Percentiles rank a stretch among this genome's conserved stretches.
These are phyloP conservation scores for Pontoporia blainvillei DNA, from an alignment of 2,113 vertebrate species.

Conservation along the genomic window DNA sequence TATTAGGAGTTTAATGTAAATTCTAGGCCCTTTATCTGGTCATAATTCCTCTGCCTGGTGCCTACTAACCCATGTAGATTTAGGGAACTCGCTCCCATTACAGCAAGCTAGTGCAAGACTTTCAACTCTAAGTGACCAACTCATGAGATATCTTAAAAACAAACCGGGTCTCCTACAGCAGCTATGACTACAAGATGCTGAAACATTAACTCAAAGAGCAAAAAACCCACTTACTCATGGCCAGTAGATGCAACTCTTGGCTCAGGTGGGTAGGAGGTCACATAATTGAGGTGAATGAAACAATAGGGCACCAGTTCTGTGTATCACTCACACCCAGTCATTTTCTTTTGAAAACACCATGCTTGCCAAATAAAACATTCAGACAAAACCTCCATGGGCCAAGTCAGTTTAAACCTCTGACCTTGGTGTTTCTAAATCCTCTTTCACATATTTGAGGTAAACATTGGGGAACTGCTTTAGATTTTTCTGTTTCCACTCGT, in stretches of 20 bases:
- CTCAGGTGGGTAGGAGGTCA: not conserved
- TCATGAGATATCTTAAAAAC: not conserved
- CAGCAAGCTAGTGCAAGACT: not conserved
- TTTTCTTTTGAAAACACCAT: not conserved
- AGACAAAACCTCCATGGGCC: not conserved
- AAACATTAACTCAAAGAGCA: not conserved
- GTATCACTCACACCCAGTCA: not conserved
- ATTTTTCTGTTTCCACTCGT: not conserved
- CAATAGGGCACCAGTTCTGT: not conserved
- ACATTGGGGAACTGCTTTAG: not conserved
- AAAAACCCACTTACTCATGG: not conserved
- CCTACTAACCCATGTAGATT: not conserved
- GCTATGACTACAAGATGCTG: not conserved
- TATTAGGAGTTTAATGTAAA: not conserved
- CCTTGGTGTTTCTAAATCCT: not conserved
- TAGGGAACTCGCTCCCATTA: not conserved
- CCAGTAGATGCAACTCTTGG: not conserved
- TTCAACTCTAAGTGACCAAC: not conserved
- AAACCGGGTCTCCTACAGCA: not conserved
- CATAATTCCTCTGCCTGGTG: not conserved
- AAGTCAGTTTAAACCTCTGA: not conserved
- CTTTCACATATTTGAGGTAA: not conserved
- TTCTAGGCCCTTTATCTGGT: not conserved
- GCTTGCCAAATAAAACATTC: conserved; percentile 12
- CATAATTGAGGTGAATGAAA: not conserved